Evolutionary conservation across 2,888 invertebrate species (phyloP).

Genomic region (Luperina testacea): DNA sequence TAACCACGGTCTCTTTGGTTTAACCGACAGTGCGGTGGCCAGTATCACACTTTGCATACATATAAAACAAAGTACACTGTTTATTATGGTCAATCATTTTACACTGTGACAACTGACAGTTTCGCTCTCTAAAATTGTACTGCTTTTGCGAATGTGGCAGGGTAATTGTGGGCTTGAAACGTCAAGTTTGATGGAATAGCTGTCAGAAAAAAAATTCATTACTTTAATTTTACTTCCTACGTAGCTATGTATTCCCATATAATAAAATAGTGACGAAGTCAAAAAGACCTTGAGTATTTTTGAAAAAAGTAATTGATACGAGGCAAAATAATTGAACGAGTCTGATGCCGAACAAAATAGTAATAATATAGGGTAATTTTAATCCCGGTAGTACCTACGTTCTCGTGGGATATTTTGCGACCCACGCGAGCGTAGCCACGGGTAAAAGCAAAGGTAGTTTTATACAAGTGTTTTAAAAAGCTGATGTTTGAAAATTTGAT

Average conservation of each 20-base stretch:
- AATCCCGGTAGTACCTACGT: too few species aligned
- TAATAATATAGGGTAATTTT: too few species aligned
- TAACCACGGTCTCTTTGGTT: too few species aligned
- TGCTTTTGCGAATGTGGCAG: constrained; percentile 32
- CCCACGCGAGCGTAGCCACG: neutral
- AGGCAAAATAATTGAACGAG: neutral
- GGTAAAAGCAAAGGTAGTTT: neutral
- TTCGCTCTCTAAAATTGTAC: constrained; percentile 20
- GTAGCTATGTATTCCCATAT: neutral
- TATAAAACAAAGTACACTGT: constrained; percentile 32
- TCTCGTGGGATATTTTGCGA: too few species aligned
- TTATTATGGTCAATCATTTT: constrained; percentile 26
- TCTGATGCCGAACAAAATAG: neutral
- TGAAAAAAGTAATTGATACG: too few species aligned
- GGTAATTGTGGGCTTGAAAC: constrained; percentile 22
- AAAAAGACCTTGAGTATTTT: neutral
- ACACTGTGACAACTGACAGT: constrained; percentile 24
- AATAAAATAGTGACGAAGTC: neutral
- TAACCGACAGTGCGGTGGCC: too few species aligned
- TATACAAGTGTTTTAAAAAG: too few species aligned
- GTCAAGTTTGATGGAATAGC: constrained; percentile 23
- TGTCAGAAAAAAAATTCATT: neutral
- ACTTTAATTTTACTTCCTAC: too few species aligned
- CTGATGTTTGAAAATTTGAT: too few species aligned
- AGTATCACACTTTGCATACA: neutral